Evolutionary conservation across 2,797 vertebrate genomes (phyloP), one percentile per base, ranked within the genome.

Genomic region (Austrolebias charrua): DNA sequence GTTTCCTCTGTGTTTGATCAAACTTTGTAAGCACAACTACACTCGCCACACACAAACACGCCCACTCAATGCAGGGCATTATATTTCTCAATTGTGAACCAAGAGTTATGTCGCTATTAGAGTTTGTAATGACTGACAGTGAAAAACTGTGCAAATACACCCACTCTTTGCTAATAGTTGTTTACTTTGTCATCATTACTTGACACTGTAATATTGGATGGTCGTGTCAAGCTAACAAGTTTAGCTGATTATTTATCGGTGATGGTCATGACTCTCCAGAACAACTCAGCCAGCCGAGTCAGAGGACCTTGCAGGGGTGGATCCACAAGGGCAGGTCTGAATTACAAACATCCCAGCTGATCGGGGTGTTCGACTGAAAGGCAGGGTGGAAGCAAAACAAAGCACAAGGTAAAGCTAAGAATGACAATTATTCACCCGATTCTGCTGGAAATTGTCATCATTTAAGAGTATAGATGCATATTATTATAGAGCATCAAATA

Each of bases 401-500:
- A 72, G 76, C 53, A 67, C 55, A 59, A 67, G 63, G 74, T 52
- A 76, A 81, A 66, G 79, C 70, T 61, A 80, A 77, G 79, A 84
- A 81, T 86, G 19, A 53, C 29, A 80, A 78, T 66, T 62, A 55
- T 54, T 79, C 31, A 49, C 52, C 46, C 45, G 55, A 40, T 33
- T 44, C 12, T 45, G 51, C 43, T 67, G 83, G 71, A 80, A 91
- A 93, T 89, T 91, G 94, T 93, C 86, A 88, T 87, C 79, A 91
- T 83, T 91, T 90, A 89, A 90, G 91, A 91, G 80, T 83, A 82
- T 88, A 83, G 86, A 87, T 85, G 84, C 93, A 93, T 93, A 92
- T 92, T 89, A 88, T 92, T 90, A 91, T 90, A 91, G 90, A 84
- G 85, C 88, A 89, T 92, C 88, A 92, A 91, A 93, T 91, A 87